Conservation (phyloP, 2,888 invertebrate species). For the Girardia tigrina region DNA sequence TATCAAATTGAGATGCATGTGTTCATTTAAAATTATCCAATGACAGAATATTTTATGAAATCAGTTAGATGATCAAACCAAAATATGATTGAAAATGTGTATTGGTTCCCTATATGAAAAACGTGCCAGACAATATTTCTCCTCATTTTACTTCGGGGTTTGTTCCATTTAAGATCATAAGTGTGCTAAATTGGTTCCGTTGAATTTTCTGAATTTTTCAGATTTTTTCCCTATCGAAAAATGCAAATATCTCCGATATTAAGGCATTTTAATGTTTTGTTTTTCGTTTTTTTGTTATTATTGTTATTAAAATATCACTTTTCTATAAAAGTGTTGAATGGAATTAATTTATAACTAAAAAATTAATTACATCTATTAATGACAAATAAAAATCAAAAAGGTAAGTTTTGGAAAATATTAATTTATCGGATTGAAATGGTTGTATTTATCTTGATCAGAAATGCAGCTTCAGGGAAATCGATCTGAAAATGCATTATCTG, state of each 20-base stretch:
- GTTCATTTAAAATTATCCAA: conserved; percentile 16
- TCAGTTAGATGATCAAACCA: conserved; percentile 20
- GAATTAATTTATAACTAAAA: neutral
- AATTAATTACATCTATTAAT: neutral
- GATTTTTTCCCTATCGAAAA: conserved; percentile 9
- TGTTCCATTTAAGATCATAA: neutral
- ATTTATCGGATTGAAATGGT: neutral
- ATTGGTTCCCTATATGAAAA: conserved; percentile 8
- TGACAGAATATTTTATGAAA: conserved; percentile 23
- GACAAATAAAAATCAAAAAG: neutral
- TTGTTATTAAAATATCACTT: too few relatives aligned
- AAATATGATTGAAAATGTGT: conserved; percentile 23
- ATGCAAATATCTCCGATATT: conserved; percentile 3
- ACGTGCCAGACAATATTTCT: conserved; percentile 23
- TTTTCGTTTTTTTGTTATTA: neutral
- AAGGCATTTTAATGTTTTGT: neutral
- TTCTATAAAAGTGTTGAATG: too few relatives aligned
- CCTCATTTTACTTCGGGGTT: conserved; percentile 15
- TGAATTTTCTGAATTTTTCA: neutral
- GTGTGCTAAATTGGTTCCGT: conserved; percentile 10
- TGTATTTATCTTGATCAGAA: conserved; percentile 17
- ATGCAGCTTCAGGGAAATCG: conserved; percentile 5
- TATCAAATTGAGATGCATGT: conserved; percentile 21
- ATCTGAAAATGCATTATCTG: conserved; percentile 10
- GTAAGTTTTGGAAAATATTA: neutral